These are phyloP conservation scores for Melitaea cinxia DNA, from an alignment of 1,140 invertebrate species.

Conservation along the genomic window DNA sequence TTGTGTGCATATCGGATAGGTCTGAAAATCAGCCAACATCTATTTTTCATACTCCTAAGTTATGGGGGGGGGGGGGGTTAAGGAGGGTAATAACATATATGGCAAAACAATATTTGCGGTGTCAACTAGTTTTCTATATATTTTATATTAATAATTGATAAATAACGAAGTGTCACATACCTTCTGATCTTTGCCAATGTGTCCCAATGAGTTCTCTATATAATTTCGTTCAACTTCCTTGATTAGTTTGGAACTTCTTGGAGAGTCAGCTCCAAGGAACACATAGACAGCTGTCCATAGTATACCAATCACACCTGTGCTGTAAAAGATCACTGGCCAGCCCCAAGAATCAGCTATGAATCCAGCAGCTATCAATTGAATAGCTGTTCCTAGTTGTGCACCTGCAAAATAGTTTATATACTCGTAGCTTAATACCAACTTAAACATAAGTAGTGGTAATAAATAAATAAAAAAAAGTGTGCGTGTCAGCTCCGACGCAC, in stretches of 20 bases:
- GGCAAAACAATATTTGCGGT: not conserved
- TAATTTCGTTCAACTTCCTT: conserved; percentile 81
- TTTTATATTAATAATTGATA: not conserved
- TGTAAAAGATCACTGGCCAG: conserved; percentile 88
- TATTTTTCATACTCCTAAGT: no score
- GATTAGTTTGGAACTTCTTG: conserved; percentile 82
- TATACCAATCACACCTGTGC: conserved; percentile 83
- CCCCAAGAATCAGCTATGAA: conserved; percentile 76
- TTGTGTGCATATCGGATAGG: no score
- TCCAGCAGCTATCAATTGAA: conserved; percentile 59
- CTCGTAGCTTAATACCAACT: no score
- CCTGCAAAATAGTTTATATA: no score
- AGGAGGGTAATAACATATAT: no score
- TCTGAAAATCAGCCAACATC: no score
- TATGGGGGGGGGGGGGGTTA: no score
- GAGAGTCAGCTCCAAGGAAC: conserved; percentile 83
- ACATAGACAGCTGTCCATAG: conserved; percentile 83
- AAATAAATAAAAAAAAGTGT: not conserved
- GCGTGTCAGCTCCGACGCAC: no score
- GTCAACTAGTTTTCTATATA: no score
- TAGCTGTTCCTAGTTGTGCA: conserved; percentile 40
- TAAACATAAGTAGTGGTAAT: no score
- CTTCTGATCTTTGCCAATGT: conserved; percentile 55
- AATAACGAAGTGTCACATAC: conserved; percentile 41
- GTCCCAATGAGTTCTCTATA: conserved; percentile 78